Base-by-base conservation (phyloP, 2,113 vertebrate species). In the Ramphastos sulfuratus region DNA sequence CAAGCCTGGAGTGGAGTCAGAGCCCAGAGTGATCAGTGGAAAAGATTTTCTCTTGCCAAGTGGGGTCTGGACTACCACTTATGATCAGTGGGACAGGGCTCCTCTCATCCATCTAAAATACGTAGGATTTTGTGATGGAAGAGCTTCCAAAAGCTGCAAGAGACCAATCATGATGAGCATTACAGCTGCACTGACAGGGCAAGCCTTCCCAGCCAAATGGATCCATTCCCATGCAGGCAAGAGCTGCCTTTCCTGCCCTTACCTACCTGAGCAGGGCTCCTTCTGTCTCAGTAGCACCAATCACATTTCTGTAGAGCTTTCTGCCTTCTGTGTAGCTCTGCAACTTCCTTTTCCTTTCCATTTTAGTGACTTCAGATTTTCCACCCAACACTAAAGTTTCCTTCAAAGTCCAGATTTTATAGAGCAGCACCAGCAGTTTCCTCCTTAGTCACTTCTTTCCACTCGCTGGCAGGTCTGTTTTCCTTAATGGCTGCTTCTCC, bases 21-120 rank as follows among this genome's bases (percentile, higher is more conserved):
- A 55, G 44, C 59, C 37, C 1, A 2, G 21, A 0, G 0, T 19
- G 0, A 8, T 17, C 17, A 1, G 13, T 0, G 2, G 52, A 64
- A 30, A 6, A 28, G 11, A 3, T 61, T 60, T 28, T n/a, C 21
- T 24, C 23, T 42, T 0, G 0, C 59, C 31, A 0, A 2, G 23
- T 30, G 46, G 15, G 20, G 44, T 65, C 15, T 37, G 42, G 55
- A 39, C 20, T 7, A 28, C 33, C 27, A 44, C 6, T 48, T 24
- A 14, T 28, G 82, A 30, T 3, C 19, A 24, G 35, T 0, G 0
- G 39, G 24, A 54, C 16, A 24, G 66, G 27, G 10, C 15, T 15
- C 12, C 25, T 35, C 61, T 70, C 33, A 5, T 60, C 54, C 46
- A 44, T 14, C n/a, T 9, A 5, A 13, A 7, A n/a, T 17, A 54